These are phyloP conservation scores for Mesoligia furuncula DNA, from an alignment of 2,888 invertebrate genomes.

Conservation along the genomic window DNA sequence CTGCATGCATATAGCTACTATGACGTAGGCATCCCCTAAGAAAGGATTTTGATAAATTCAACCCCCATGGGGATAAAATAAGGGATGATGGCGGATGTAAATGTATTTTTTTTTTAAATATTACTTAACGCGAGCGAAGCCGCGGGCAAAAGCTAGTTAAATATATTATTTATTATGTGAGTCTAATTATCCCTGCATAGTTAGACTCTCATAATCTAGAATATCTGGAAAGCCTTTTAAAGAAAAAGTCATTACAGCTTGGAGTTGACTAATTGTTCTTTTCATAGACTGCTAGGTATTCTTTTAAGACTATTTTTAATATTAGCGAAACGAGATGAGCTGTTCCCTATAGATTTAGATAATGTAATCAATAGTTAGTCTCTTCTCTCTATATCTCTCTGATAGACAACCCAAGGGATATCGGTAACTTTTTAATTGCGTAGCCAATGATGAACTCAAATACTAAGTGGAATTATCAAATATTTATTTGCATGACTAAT, in stretches of 20 bases:
- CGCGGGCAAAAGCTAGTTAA: too few species aligned
- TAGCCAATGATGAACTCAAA: conserved; percentile 30
- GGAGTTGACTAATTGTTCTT: background rate
- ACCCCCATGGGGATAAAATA: too few species aligned
- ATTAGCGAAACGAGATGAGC: background rate
- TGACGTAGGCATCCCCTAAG: too few species aligned
- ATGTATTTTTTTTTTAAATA: too few species aligned
- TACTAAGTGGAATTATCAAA: conserved; percentile 11
- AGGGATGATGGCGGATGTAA: too few species aligned
- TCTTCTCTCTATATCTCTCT: too few species aligned
- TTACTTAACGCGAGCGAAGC: too few species aligned
- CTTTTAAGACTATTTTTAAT: background rate
- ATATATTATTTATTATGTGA: background rate
- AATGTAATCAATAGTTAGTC: conserved; percentile 8
- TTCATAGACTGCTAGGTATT: background rate
- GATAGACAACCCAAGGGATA: conserved; percentile 11
- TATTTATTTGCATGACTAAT: conserved; percentile 16
- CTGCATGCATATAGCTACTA: too few species aligned
- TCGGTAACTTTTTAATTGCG: background rate
- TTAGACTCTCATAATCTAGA: background rate
- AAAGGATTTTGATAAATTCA: too few species aligned
- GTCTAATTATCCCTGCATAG: background rate
- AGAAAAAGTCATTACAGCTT: background rate
- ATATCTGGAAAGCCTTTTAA: background rate
- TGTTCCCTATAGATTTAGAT: background rate